Evolutionary conservation across 2,797 vertebrate genomes (phyloP).

Genomic region (Rhabdomys pumilio): DNA sequence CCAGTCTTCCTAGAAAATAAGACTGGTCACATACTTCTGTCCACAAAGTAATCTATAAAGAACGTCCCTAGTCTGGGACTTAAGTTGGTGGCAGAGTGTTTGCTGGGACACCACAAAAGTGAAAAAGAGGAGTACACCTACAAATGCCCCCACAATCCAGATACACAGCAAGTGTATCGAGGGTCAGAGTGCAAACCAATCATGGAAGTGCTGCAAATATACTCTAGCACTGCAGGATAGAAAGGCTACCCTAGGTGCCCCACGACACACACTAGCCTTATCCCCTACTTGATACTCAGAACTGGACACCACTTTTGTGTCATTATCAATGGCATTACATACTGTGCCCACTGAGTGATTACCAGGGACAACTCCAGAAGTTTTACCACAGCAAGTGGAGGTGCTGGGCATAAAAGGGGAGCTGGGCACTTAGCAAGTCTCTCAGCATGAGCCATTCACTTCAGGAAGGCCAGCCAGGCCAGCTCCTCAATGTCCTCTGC

Average conservation of each 20-base stretch:
- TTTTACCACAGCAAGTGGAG: neutral
- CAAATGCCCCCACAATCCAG: neutral
- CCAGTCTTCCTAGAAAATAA: neutral
- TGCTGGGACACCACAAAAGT: neutral
- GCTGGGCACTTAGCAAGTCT: neutral
- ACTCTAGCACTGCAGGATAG: neutral
- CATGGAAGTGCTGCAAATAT: neutral
- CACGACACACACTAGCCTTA: neutral
- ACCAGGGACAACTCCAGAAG: neutral
- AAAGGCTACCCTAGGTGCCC: neutral
- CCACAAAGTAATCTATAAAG: neutral
- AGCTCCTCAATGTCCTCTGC: neutral
- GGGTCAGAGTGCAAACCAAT: neutral
- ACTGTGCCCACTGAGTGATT: neutral
- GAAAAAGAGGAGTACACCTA: neutral
- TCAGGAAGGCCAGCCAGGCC: neutral
- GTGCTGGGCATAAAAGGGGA: neutral
- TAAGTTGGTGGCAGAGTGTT: neutral
- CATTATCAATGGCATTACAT: neutral
- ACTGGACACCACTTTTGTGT: neutral
- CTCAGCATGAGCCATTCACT: neutral
- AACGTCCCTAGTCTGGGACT: neutral
- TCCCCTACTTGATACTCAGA: neutral
- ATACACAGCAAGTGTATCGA: neutral
- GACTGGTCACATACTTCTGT: neutral